Base-by-base conservation (phyloP, 1,140 invertebrate genomes). In the Cardiocondyla obscurior region DNA sequence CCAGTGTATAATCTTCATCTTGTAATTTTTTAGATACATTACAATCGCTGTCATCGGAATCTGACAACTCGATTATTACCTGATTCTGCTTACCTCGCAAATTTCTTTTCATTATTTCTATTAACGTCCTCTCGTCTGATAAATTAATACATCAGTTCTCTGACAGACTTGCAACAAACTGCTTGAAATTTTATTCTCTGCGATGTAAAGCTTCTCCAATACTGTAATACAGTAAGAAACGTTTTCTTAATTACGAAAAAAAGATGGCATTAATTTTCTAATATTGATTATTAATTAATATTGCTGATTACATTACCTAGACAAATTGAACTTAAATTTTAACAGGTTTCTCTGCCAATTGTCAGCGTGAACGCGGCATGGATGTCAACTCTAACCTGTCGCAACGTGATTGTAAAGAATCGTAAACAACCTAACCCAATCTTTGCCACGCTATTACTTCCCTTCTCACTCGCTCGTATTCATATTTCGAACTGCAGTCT, bases 81-180 rank as follows among this genome's bases (percentile, higher is more conserved):
- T 8, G 19, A 44, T 28, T 58, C 22, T n/a, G 4, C 0, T 25
- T 70, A 8, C 0, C 19, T 57, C 84, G 58, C 36, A 55, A 16
- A 14, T 2, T 62, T 36, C 84, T 85, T 46, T 86, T 57, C 85
- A 87, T 87, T 22, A 1, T 79, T 51, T 22, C 49, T 19, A 4
- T 33, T 53, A 2, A 1, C 19, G 12, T 19, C 4, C 28, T 36
- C 1, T 57, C 8, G 3, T 65, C 73, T 76, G 58, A 64, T 1
- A 57, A 83, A 33, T 33, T 2, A 57, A 39, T 33, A 62, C 28
- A 46, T 3, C 3, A 49, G 1, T 19, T 49, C 36, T 6, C 3
- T 28, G 16, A 53, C 14, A 39, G 16, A 57, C 4, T 22, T 19
- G 10, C 25, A 30, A 62, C 2, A 4, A 62, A 42, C 25, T 0